A percentile compares a stretch with the other conserved stretches of the same genome.
These are phyloP conservation scores for Ennomos erosarius DNA, from an alignment of 2,888 invertebrate genomes.

Conservation along the genomic window DNA sequence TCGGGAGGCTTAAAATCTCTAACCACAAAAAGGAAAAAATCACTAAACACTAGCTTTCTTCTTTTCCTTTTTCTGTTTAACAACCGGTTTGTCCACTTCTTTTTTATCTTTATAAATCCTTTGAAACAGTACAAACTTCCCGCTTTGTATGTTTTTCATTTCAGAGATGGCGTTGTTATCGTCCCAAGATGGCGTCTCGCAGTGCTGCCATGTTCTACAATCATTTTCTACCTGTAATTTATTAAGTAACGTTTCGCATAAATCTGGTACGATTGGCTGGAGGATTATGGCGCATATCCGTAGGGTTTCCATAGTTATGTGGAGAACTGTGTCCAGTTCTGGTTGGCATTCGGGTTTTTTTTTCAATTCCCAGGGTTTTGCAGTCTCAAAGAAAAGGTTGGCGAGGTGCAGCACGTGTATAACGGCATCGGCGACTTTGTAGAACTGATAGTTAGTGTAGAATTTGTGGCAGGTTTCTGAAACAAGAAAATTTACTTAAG, in stretches of 20 bases:
- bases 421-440: slow-evolving; percentile 92
- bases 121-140: slow-evolving; percentile 76
- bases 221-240: slow-evolving; percentile 83
- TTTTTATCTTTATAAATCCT: slow-evolving; percentile 71
- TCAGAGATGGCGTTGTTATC: slow-evolving; percentile 69
- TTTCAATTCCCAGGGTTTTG: slow-evolving; percentile 95
- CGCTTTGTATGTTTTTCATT: slow-evolving; percentile 68
- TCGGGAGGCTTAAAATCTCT: neutral
- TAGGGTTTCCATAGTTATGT: slow-evolving; percentile 93
- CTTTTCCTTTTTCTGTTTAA: slow-evolving; percentile 41
- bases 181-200: slow-evolving; percentile 72
- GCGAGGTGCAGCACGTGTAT: slow-evolving; percentile 90
- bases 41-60: slow-evolving; percentile 55
- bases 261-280: slow-evolving; percentile 93
- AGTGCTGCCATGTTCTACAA: slow-evolving; percentile 67
- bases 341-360: slow-evolving; percentile 84
- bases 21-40: neutral
- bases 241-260: slow-evolving; percentile 88
- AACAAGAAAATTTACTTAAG: slow-evolving; percentile 17
- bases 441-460: slow-evolving; percentile 92
- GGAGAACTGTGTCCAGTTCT: slow-evolving; percentile 90
- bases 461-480: slow-evolving; percentile 87
- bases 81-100: slow-evolving; percentile 24
- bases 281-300: slow-evolving; percentile 90
- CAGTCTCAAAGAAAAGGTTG: slow-evolving; percentile 94